Base-by-base conservation (phyloP, 2,888 invertebrate genomes). In the Noctua fimbriata region DNA sequence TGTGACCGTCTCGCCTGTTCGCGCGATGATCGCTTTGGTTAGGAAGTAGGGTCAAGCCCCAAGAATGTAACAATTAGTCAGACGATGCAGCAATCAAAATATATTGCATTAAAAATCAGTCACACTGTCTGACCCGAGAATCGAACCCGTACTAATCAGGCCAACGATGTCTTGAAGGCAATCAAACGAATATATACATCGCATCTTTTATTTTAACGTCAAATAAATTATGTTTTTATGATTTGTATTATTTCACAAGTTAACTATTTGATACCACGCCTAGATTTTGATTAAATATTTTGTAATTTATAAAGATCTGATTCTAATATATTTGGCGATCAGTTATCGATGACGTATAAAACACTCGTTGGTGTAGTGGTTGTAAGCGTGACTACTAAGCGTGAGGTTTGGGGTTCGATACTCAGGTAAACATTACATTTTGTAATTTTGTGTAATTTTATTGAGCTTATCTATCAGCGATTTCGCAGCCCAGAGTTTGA, bases 21-120 rank as follows among this genome's bases (percentile, higher is more conserved):
- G 63, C 9, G 63, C 10, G 32, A 63, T 3, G 9, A 6, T 63
- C 60, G 16, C 28, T 63, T 63, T 32, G 9, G 60, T 60, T 60
- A 28, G 60, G 16, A 7, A 2, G 14, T 1, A 28, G 60, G 32
- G 32, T 63, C 28, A 76, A 47, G 1, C 18, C 21, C 52, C 24
- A 75, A 77, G 44, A 65, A 69, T 52, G 24, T 32, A 6, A 49
- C 24, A 69, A 78, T 79, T 65, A 44, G 2, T 47, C 78, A 47
- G 1, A 24, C 12, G 6, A n/a, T 52, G 28, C 36, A 16, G 36
- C 69, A 70, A 81, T 81, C 36, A 81, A 80, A 55, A 52, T 6
- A 55, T 18, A 76, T 70, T 65, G 58, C 70, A 71, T 71, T 81
- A 76, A 81, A 81, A 81, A 70, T 81, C 81, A 44, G 66, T 70